phyloP scores from a whole-genome alignment of 2,113 vertebrate genomes.

The Garra rufa region DNA sequence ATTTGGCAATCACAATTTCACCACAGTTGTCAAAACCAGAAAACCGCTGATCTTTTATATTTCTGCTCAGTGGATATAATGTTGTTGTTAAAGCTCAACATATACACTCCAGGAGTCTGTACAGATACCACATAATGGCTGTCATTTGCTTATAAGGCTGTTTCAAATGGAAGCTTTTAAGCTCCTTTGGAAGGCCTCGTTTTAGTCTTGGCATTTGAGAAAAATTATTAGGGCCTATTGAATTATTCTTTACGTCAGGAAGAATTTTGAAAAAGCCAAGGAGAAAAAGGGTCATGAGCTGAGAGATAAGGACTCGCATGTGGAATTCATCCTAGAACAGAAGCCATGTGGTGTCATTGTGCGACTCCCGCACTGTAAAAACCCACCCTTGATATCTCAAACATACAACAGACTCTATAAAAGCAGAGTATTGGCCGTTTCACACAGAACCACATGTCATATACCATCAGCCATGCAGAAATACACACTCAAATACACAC shows the following conservation, averaged over 20 bases:
- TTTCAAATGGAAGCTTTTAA: conserved; percentile 28
- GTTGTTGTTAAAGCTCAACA: conserved; percentile 25
- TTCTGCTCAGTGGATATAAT: conserved; percentile 18
- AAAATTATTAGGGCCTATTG: conserved; percentile 65
- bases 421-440: background rate
- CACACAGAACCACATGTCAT: background rate
- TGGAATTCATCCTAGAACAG: conserved; percentile 73
- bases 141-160: conserved; percentile 50
- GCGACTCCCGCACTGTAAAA: conserved; percentile 68
- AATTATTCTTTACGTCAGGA: conserved; percentile 71
- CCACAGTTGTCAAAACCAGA: background rate
- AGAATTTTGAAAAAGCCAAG: conserved; percentile 62
- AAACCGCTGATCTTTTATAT: conserved; percentile 3
- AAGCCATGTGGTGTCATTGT: conserved; percentile 68
- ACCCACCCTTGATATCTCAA: conserved; percentile 56
- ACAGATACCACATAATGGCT: conserved; percentile 42
- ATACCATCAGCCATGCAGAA: background rate
- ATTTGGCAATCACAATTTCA: background rate
- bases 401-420: conserved; percentile 32
- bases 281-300: conserved; percentile 62
- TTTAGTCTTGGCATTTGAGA: conserved; percentile 54
- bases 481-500: conserved; percentile 3
- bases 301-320: conserved; percentile 63
- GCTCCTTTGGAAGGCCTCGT: conserved; percentile 40
- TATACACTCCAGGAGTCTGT: background rate